A percentile compares a stretch with the other conserved stretches of the same genome.
Evolutionary conservation across 2,113 vertebrate genomes (phyloP).

Genomic region (Eublepharis macularius): DNA sequence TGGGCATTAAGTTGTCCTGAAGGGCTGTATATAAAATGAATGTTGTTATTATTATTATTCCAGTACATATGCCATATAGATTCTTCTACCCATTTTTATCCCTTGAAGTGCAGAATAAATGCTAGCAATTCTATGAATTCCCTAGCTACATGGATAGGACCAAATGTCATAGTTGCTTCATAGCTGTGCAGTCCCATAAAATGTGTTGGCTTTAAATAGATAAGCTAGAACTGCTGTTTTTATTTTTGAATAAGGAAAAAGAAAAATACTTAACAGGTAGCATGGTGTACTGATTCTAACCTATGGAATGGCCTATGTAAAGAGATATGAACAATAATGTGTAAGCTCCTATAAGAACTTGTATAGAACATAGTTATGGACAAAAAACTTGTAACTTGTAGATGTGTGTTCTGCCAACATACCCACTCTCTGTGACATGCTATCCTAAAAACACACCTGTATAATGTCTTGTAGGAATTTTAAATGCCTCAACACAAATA

Average conservation of each 20-base stretch:
- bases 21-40: no score
- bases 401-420: not conserved
- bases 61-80: not conserved
- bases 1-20: no score
- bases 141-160: not conserved
- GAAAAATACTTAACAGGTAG: not conserved
- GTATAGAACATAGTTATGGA: not conserved
- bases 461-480: not conserved
- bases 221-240: not conserved
- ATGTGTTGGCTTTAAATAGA: not conserved
- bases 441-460: not conserved
- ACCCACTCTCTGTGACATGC: not conserved
- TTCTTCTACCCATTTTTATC: not conserved
- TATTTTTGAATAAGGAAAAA: no score
- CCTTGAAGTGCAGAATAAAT: not conserved
- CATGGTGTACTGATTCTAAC: not conserved
- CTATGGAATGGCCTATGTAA: not conserved
- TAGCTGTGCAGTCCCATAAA: not conserved
- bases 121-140: not conserved
- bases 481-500: not conserved
- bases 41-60: no score
- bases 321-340: not conserved
- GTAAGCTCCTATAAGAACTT: not conserved
- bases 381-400: not conserved
- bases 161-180: not conserved